These are phyloP conservation scores for Hypomecis punctinalis DNA, from an alignment of 2,888 invertebrate species.

Conservation along the genomic window DNA sequence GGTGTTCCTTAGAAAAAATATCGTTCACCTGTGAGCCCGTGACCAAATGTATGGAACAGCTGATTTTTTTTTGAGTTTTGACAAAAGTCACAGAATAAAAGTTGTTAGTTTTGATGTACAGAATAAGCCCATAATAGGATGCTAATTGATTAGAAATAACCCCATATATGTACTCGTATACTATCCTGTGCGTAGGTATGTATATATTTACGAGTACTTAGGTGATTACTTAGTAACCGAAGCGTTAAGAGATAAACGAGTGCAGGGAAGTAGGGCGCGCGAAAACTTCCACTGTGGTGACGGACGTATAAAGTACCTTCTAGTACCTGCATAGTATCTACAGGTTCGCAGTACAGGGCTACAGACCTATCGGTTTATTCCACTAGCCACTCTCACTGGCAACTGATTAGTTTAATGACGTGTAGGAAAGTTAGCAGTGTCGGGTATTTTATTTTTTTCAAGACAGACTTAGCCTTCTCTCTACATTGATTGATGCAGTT, in stretches of 20 bases:
- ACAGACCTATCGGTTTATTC: conserved; percentile 22
- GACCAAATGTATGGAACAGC: too few species aligned
- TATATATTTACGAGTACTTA: background rate
- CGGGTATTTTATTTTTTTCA: background rate
- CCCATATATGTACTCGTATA: too few species aligned
- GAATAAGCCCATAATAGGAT: too few species aligned
- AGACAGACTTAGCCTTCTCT: background rate
- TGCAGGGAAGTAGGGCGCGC: conserved; percentile 53
- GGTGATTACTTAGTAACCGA: background rate
- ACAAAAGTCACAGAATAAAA: too few species aligned
- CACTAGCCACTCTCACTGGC: conserved; percentile 33
- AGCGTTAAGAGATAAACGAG: conserved; percentile 11
- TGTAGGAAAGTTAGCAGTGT: conserved; percentile 28
- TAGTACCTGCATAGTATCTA: background rate
- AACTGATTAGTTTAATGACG: conserved; percentile 18
- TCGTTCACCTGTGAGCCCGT: too few species aligned
- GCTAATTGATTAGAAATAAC: too few species aligned
- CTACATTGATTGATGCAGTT: too few species aligned
- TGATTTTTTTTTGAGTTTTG: too few species aligned
- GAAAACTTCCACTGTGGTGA: conserved; percentile 58
- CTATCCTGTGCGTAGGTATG: too few species aligned
- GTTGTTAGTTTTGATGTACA: too few species aligned
- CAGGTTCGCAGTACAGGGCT: background rate
- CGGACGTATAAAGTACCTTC: background rate
- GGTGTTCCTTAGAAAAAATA: too few species aligned